These are phyloP conservation scores for Dendrolimus pini DNA, from an alignment of 2,888 invertebrate species.

Conservation along the genomic window DNA sequence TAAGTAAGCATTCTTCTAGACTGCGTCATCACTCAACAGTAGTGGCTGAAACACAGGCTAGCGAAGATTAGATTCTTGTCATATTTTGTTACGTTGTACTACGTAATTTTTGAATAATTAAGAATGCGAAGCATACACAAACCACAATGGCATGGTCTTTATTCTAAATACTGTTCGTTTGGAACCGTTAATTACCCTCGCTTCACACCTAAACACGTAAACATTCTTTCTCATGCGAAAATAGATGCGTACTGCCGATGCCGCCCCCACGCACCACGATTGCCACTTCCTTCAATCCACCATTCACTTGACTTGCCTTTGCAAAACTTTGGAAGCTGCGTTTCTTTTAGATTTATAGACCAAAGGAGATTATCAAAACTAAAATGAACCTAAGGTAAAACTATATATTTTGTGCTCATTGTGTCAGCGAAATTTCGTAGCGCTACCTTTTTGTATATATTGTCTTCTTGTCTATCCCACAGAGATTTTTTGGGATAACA, in stretches of 20 bases:
- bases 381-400: no score
- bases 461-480: no score
- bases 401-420: no score
- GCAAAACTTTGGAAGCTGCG: not conserved
- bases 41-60: no score
- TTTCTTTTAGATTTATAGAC: not conserved
- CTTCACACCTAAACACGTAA: constrained; percentile 5
- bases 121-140: not conserved
- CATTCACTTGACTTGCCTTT: not conserved
- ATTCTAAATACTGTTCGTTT: not conserved
- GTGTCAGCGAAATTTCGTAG: no score
- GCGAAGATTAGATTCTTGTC: no score
- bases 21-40: no score
- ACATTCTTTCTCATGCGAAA: constrained; percentile 3
- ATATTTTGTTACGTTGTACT: no score
- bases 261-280: not conserved
- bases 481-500: no score
- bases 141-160: not conserved
- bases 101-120: not conserved
- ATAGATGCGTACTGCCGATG: constrained; percentile 1
- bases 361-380: no score
- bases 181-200: not conserved
- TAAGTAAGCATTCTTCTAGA: no score
- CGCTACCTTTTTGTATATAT: no score
- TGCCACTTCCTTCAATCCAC: not conserved